Base-by-base conservation (phyloP, 2,797 vertebrate species). In the Sciaenops ocellatus region DNA sequence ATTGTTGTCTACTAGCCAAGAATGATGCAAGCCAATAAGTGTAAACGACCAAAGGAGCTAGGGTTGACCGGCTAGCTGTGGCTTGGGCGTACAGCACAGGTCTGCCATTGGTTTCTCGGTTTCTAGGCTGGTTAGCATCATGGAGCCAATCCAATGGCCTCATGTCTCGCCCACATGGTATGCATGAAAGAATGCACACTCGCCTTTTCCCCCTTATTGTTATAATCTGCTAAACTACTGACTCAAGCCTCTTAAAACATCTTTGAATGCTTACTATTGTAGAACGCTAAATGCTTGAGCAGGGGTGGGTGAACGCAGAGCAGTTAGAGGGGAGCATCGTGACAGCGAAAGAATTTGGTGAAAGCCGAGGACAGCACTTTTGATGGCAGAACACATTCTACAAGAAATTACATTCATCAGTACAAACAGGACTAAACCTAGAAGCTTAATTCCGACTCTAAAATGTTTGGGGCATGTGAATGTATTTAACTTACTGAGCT, bases 371-470 rank as follows among this genome's bases (percentile, higher is more conserved):
- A 82, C 63, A 88, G 86, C 85, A 80, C 77, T 77, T 79, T 76
- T 75, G 73, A 85, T 50, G 70, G 73, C 79, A 71, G 60, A 80
- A 77, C 83, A 91, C 88, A 90, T 92, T 90, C 87, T 78, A 89
- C 79, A 63, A 66, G 55, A 79, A 80, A 67, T 69, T 80, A 91
- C 90, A 91, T 92, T 92, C 92, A 87, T 88, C 76, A 79, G n/a
- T 82, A 87, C 65, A 84, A 86, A 83, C 78, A 44, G 77, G 76
- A 76, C 46, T 38, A n/a, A n/a, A n/a, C n/a, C 30, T 41, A 8
- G 6, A 73, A 15, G 18, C 42, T 46, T 51, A 55, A 51, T 20
- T 26, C 26, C 38, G 28, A 30, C 42, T 22, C 20, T 13, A 46
- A 52, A 48, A 60, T 22, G 34, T 56, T n/a, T 17, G 20, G 46